Evolutionary conservation across 2,888 invertebrate species (phyloP), one percentile per base, ranked within the genome.

Genomic region (Drosophila peninsularis): DNA sequence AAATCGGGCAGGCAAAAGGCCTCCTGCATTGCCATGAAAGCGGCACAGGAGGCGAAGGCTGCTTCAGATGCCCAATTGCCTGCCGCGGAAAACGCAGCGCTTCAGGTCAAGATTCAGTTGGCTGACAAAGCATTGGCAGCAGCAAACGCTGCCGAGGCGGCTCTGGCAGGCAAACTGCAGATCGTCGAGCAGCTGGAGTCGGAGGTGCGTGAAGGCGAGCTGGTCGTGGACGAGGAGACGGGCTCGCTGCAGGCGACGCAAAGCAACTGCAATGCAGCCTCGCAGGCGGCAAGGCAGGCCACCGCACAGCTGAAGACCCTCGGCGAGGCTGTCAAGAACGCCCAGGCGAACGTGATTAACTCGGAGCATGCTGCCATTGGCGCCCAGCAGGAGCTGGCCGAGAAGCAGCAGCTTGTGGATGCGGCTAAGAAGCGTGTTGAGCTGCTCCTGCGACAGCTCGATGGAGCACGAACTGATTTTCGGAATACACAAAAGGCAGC

Each of bases 51-150:
- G 88, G 95, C 96, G 3, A 90, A 88, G 42, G 96, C 96, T 0
- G 96, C 96, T 0, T 94, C 95, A 50, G 95, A 96, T 89, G 96
- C 96, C 0, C 96, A 96, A 83, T 94, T 95, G 0, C 95, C 95
- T 0, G 94, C 95, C 34, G 95, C 95, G 21, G 95, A 95, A 1
- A 95, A 96, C 78, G 94, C 95, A 84, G 94, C 95, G 0, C 95
- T 95, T 13, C 95, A 96, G 93, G 94, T 95, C 0, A 96, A 95
- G 91, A 93, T 94, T 0, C 95, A 96, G 91, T 89, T 96, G 62
- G 96, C 96, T 0, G 95, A 95, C 72, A 95, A 95, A 83, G 96
- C 96, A 0, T 90, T 94, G 24, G 94, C 95, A 89, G 96, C 96
- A 0, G 95, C 96, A 0, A 95, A 95, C 89, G 95, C 95, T 0